These are phyloP conservation scores for Nasonia vitripennis DNA, from an alignment of 1,140 invertebrate genomes.

Conservation along the genomic window DNA sequence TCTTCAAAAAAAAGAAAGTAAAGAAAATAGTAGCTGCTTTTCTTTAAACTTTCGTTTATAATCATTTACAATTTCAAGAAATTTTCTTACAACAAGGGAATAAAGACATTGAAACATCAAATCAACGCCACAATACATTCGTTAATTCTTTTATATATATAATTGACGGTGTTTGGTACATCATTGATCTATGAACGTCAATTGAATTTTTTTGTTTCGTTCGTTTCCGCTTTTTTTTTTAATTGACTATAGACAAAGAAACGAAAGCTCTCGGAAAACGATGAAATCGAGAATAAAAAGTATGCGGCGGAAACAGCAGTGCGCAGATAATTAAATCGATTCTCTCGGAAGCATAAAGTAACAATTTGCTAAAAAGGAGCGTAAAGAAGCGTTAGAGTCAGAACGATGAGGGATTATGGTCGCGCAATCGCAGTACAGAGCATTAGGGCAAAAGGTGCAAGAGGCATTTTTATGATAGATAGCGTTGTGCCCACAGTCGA, in stretches of 20 bases:
- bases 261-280: not conserved
- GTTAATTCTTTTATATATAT: not conserved
- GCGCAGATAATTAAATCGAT: not conserved
- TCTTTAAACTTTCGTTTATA: not conserved
- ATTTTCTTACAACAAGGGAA: conserved; percentile 23
- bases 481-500: not conserved
- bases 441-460: not conserved
- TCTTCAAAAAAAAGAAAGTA: not conserved
- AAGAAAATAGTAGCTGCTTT: not conserved
- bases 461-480: not conserved
- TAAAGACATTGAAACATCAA: conserved; percentile 42
- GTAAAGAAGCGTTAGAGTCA: not conserved
- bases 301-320: not conserved
- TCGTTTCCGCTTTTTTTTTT: not conserved
- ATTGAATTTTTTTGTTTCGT: not conserved
- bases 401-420: not conserved
- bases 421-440: not conserved
- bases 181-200: conserved; percentile 8
- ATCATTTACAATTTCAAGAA: conserved; percentile 13
- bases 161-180: conserved; percentile 6
- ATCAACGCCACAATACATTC: conserved; percentile 28
- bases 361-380: not conserved
- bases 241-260: not conserved
- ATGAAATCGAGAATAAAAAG: not conserved
- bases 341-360: not conserved